A percentile compares a stretch with the other conserved stretches of the same genome.
Evolutionary conservation across 2,888 invertebrate genomes (phyloP).

Genomic region (Campopleginae sp.): DNA sequence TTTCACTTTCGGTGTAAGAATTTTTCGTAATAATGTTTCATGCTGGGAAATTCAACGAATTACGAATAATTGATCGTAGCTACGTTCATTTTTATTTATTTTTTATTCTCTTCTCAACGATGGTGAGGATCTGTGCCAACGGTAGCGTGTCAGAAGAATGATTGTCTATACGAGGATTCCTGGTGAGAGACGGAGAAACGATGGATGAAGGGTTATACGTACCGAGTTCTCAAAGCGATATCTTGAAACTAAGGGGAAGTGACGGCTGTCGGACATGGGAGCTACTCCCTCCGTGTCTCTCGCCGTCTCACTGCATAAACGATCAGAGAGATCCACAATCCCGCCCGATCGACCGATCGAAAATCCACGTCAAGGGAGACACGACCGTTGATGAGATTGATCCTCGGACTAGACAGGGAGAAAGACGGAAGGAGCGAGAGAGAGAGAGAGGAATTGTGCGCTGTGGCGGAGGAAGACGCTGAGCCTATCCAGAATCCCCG

Average conservation of each 20-base stretch:
- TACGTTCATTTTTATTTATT: conserved; percentile 8
- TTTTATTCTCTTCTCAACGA: conserved; percentile 9
- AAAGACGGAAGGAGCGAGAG: neutral
- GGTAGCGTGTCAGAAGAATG: conserved; percentile 42
- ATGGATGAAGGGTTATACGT: conserved; percentile 1
- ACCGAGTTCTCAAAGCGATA: conserved; percentile 70
- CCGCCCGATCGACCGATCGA: conserved; percentile 75
- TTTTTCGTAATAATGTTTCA: too few species aligned
- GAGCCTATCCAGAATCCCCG: conserved; percentile 53
- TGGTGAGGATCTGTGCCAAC: conserved; percentile 11
- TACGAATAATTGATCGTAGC: too few species aligned
- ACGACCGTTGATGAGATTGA: conserved; percentile 79
- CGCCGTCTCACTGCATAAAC: conserved; percentile 36
- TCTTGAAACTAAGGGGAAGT: conserved; percentile 51
- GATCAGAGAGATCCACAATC: conserved; percentile 39
- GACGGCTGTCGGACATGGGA: conserved; percentile 71
- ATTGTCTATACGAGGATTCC: conserved; percentile 22
- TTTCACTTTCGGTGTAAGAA: too few species aligned
- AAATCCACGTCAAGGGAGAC: conserved; percentile 76
- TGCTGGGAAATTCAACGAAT: too few species aligned
- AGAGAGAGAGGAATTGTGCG: conserved; percentile 5
- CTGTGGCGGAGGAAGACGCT: conserved; percentile 52
- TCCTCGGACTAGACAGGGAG: conserved; percentile 62
- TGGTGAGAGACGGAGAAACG: conserved; percentile 27
- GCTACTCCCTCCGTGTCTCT: conserved; percentile 63